Percentiles rank a stretch among this genome's conserved stretches.
These are phyloP conservation scores for Bergia puertoricense DNA, from an alignment of 92 coral and sea anemone species.

Conservation along the genomic window DNA sequence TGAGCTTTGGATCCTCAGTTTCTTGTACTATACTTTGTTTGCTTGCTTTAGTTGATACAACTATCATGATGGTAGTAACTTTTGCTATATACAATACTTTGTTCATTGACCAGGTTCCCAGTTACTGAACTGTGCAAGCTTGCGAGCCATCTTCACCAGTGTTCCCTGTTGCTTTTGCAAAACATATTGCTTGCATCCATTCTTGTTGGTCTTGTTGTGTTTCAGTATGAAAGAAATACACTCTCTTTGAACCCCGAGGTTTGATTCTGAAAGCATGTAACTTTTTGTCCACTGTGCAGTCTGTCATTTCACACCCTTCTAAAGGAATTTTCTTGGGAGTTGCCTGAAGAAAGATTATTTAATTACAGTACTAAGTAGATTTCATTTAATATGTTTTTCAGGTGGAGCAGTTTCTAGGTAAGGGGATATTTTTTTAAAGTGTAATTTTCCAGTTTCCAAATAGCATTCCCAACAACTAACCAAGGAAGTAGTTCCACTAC, in stretches of 20 bases:
- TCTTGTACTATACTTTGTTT: neutral
- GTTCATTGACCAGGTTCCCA: neutral
- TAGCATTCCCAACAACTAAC: no score
- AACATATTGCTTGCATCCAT: conserved; percentile 98
- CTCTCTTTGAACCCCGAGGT: conserved; percentile 79
- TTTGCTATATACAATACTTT: neutral
- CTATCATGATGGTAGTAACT: neutral
- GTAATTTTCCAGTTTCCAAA: no score
- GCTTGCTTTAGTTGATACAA: neutral
- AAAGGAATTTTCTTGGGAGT: conserved; percentile 73
- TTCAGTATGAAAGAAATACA: conserved; percentile 80
- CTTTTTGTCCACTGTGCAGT: conserved; percentile 81
- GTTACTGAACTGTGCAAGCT: conserved; percentile 84
- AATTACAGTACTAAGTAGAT: neutral
- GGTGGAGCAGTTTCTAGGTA: no score
- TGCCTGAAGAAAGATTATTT: conserved; percentile 50
- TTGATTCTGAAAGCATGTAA: conserved; percentile 85
- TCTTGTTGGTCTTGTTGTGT: conserved; percentile 91
- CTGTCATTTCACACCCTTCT: conserved; percentile 94
- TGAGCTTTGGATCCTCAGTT: neutral
- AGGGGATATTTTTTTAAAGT: no score
- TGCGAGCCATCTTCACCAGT: conserved; percentile 81
- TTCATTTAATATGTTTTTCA: no score
- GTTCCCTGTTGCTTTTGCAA: conserved; percentile 91
- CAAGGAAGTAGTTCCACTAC: no score